Evolutionary conservation across 2,888 invertebrate species (phyloP), one percentile per base, ranked within the genome.

Genomic region (Drosophila ochracea): DNA sequence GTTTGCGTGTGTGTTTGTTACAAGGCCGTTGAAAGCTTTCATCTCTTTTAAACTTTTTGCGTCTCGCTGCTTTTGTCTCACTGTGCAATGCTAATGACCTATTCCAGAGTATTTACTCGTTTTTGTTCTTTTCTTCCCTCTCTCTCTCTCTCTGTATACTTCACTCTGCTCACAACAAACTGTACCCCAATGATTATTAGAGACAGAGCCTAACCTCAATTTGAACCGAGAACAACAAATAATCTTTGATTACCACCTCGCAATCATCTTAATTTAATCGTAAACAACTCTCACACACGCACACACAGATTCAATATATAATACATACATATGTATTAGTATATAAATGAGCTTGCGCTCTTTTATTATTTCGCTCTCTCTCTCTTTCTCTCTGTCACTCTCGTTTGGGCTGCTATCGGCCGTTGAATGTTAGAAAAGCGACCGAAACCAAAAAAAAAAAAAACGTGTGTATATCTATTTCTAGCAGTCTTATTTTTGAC

Each of bases 381-480:
- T 21, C 68, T 58, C 72, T 55, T 55, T 63, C 49, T 50, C 57
- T 67, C 68, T 58, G 39, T 55, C 35, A n/a, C 28, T 35, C 55
- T 50, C 49, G 50, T 64, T 60, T 47, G 41, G 31, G 39, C 60
- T 62, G 52, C 78, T 65, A 66, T 72, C 69, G 68, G 67, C 57
- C 67, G 65, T 65, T 62, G 53, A 60, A 55, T 21, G 52, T 68
- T 70, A 61, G 55, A 73, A 83, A 83, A 52, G 67, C 76, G 57
- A 68, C 67, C 68, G 81, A 83, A 76, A 64, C 55, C 64, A 71
- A 68, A 83, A 83, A 70, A 83, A 71, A 83, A 70, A 82, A 85
- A 82, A 87, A 83, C 90, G 82, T 86, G 84, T 87, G 89, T 87
- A 83, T 86, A 90, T 87, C 90, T 90, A 90, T 87, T 87, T 90